phyloP scores from a whole-genome alignment of 1,140 invertebrate genomes.

The Dermatophagoides farinae region DNA sequence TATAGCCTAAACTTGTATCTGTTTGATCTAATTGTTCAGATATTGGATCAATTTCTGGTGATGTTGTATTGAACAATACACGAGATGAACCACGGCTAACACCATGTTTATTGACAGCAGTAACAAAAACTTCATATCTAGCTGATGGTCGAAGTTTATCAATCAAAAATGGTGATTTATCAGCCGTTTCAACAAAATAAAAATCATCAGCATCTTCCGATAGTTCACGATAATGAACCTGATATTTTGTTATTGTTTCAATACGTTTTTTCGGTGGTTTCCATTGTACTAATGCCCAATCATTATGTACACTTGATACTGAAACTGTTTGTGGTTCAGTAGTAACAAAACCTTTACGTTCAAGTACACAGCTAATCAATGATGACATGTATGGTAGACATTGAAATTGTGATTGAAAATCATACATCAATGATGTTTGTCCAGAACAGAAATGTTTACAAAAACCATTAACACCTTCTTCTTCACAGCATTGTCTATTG shows the following conservation, averaged over 20 bases:
- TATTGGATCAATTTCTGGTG: constrained; percentile 28
- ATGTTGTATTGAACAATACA: constrained; percentile 29
- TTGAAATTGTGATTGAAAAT: constrained; percentile 39
- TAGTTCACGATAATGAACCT: constrained; percentile 39
- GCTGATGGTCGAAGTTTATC: constrained; percentile 46
- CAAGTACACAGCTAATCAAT: constrained; percentile 53
- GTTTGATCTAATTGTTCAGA: constrained; percentile 30
- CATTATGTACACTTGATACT: constrained; percentile 44
- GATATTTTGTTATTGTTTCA: constrained; percentile 47
- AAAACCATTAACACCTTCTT: constrained; percentile 42
- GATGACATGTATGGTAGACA: constrained; percentile 55
- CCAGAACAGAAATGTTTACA: constrained; percentile 50
- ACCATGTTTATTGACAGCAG: constrained; percentile 56
- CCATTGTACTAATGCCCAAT: constrained; percentile 57
- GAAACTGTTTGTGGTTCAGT: constrained; percentile 41
- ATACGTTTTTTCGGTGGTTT: constrained; percentile 39
- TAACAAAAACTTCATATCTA: constrained; percentile 53
- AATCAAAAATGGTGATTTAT: constrained; percentile 43
- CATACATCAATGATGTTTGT: constrained; percentile 38
- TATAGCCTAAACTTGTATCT: constrained; percentile 31
- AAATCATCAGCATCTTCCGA: constrained; percentile 29
- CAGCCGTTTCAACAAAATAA: constrained; percentile 20
- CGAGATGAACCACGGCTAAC: constrained; percentile 46
- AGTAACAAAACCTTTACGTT: constrained; percentile 57
- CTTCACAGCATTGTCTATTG: constrained; percentile 36